Base-by-base conservation (phyloP, 2,888 invertebrate genomes). In the Melinaea menophilus region DNA sequence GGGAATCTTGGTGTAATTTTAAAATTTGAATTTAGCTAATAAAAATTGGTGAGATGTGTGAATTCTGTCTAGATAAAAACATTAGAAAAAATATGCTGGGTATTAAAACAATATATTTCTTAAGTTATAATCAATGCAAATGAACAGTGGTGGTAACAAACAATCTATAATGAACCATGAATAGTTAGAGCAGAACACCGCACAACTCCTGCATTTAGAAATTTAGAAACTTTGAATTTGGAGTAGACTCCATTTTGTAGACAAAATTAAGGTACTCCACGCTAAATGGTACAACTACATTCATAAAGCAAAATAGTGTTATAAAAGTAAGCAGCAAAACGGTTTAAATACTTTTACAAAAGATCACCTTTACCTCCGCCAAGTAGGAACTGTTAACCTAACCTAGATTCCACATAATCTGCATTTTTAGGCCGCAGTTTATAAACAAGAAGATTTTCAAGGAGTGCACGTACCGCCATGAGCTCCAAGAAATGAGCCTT, bases 341-440 rank as follows among this genome's bases (percentile, higher is more conserved):
- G 22, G 22, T 51, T 51, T 7, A 22, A 5, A 37, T 55, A 51
- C 22, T 54, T 46, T 31, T 31, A 34, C 46, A 62, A 55, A 47
- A 58, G 37, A 59, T 48, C 59, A 22, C 56, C 55, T 63, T 56
- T 56, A 34, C 48, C 56, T 48, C 56, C 48, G 63, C 63, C 59
- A 54, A 63, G 63, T 59, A 59, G 59, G 48, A 59, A 47, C 63
- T 63, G 59, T 63, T 63, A 59, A 63, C 63, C 63, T 63, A 59
- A 63, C 63, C 63, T 59, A 63, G 56, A 63, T 59, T 3, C 56
- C 11, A 48, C 33, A 37, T 51, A 51, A 31, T 62, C 45, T 57
- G 41, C 51, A 47, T 48, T 63, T 63, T 63, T 56, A 41, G 46
- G 47, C 34, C 55, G 45, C 9, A 41, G 9, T 58, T 62, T 55